phyloP scores from a whole-genome alignment of 2,113 vertebrate genomes.

The Odobenus rosmarus region DNA sequence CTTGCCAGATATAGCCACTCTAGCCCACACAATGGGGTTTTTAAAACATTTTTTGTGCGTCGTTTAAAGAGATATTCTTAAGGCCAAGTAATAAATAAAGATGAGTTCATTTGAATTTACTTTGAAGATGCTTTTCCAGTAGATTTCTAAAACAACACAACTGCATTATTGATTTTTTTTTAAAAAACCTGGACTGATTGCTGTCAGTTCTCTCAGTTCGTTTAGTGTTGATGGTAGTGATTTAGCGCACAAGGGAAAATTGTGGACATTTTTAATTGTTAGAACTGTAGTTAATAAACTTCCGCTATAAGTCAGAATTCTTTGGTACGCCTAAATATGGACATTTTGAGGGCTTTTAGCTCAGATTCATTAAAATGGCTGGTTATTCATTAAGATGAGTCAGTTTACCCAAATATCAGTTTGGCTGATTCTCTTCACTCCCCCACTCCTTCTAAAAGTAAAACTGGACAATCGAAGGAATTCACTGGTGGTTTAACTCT shows the following conservation, averaged over 20 bases:
- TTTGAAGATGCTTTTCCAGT: slow-evolving; percentile 48
- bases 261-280: slow-evolving; percentile 40
- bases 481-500: slow-evolving; percentile 37
- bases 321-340: neutral
- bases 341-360: slow-evolving; percentile 2
- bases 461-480: neutral
- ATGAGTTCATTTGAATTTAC: neutral
- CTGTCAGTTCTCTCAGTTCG: neutral
- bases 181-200: neutral
- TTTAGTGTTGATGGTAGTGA: rapidly evolving
- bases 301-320: neutral
- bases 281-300: neutral
- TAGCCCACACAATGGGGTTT: neutral
- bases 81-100: neutral
- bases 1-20: neutral
- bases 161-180: slow-evolving; percentile 6
- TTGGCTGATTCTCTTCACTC: neutral
- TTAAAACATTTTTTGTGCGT: neutral
- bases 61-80: slow-evolving; percentile 30
- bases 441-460: neutral
- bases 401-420: neutral
- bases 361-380: neutral
- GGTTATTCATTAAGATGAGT: slow-evolving; percentile 23
- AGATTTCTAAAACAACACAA: slow-evolving; percentile 48
- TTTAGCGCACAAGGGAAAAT: slow-evolving; percentile 34